phyloP scores from a whole-genome alignment of 2,797 vertebrate genomes.

The Babyrousa celebensis region DNA sequence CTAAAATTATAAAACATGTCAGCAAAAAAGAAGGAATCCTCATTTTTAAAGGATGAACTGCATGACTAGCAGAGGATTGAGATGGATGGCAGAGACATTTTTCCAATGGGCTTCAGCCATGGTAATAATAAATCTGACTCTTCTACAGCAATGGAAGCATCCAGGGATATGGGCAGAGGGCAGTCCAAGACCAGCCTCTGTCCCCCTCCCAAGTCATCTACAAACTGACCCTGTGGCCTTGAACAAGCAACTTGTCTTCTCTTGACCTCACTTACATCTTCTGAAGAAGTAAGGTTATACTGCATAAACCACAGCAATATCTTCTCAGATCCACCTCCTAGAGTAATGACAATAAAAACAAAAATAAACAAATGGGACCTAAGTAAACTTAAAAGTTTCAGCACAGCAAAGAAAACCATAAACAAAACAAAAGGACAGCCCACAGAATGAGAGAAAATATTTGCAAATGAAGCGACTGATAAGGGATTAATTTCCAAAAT shows the following conservation, averaged over 20 bases:
- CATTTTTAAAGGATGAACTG: slow-evolving; percentile 50
- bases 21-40: slow-evolving; percentile 70
- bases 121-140: slow-evolving; percentile 4
- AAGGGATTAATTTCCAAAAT: too few species aligned
- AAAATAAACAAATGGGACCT: too few species aligned
- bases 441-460: too few species aligned
- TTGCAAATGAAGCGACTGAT: too few species aligned
- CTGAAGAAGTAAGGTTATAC: neutral
- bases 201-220: neutral
- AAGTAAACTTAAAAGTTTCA: too few species aligned
- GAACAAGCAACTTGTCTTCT: neutral
- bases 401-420: too few species aligned
- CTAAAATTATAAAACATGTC: slow-evolving; percentile 70
- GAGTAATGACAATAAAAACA: too few species aligned
- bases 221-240: neutral
- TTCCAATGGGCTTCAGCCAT: neutral
- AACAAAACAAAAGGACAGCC: too few species aligned
- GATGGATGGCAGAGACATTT: slow-evolving; percentile 57
- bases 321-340: too few species aligned
- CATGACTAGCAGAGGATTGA: slow-evolving; percentile 9
- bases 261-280: neutral
- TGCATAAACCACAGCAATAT: too few species aligned
- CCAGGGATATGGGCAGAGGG: neutral
- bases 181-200: neutral
- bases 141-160: neutral